These are phyloP conservation scores for Diaperis boleti DNA, from an alignment of 2,888 invertebrate species.

Conservation along the genomic window DNA sequence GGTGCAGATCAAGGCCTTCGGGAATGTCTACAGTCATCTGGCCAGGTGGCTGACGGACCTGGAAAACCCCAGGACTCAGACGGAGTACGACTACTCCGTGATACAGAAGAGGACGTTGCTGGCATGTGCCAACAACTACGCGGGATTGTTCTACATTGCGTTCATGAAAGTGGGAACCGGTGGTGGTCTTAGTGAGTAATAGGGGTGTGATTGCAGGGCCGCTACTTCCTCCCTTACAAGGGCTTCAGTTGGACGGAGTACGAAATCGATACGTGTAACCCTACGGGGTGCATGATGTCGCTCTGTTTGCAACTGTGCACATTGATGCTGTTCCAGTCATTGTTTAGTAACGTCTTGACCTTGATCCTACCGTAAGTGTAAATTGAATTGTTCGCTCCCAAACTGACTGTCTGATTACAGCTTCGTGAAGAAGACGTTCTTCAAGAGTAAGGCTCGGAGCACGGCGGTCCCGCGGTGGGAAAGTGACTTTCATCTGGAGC, in stretches of 20 bases:
- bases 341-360: slow-evolving; percentile 68
- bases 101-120: slow-evolving; percentile 60
- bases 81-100: slow-evolving; percentile 59
- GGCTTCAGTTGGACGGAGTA: slow-evolving; percentile 45
- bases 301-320: slow-evolving; percentile 70
- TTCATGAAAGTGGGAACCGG: slow-evolving; percentile 62
- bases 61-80: slow-evolving; percentile 62
- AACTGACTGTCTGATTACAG: slow-evolving; percentile 32
- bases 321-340: slow-evolving; percentile 71
- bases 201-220: slow-evolving; percentile 37
- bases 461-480: slow-evolving; percentile 2
- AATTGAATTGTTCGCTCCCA: slow-evolving; percentile 48
- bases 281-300: slow-evolving; percentile 70
- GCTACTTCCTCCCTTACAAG: slow-evolving; percentile 37
- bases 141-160: slow-evolving; percentile 59
- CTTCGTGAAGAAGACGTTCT: background rate
- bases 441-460: background rate
- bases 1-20: slow-evolving; percentile 53
- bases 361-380: slow-evolving; percentile 69
- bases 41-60: slow-evolving; percentile 57
- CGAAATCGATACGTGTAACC: slow-evolving; percentile 64
- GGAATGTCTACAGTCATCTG: slow-evolving; percentile 51
- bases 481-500: background rate
- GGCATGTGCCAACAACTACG: slow-evolving; percentile 59
- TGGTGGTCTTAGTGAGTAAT: no score